These are phyloP conservation scores for Cryptoprocta ferox DNA, from an alignment of 2,797 vertebrate species.

Conservation along the genomic window DNA sequence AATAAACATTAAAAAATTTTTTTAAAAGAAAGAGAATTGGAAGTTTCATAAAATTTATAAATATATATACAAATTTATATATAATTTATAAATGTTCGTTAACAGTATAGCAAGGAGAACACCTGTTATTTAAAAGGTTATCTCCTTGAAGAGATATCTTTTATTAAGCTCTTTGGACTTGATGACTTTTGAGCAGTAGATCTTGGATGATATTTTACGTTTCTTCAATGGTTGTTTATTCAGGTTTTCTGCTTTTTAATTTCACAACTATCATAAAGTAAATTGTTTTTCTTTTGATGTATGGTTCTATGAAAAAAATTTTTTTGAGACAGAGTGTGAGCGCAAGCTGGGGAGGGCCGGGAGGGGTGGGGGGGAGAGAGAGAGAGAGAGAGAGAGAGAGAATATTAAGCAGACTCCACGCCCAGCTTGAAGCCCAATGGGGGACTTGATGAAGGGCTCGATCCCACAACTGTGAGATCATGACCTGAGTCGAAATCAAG, in stretches of 20 bases:
- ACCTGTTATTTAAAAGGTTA: neutral
- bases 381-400: too few relatives aligned
- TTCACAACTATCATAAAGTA: neutral
- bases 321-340: too few relatives aligned
- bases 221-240: conserved; percentile 14
- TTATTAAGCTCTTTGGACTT: neutral
- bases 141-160: neutral
- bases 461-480: too few relatives aligned
- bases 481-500: too few relatives aligned
- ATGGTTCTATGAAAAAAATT: neutral
- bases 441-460: too few relatives aligned
- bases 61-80: too few relatives aligned
- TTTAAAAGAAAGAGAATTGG: neutral
- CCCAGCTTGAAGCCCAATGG: too few relatives aligned
- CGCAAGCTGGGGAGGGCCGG: too few relatives aligned
- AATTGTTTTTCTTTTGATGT: neutral
- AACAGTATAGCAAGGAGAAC: neutral
- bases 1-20: too few relatives aligned
- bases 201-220: conserved; percentile 8
- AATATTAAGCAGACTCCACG: too few relatives aligned
- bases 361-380: too few relatives aligned
- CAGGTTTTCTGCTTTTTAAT: neutral
- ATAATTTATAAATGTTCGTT: too few relatives aligned
- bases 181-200: neutral
- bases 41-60: neutral